phyloP scores from a whole-genome alignment of 2,888 invertebrate genomes.

The Brachynemurus nebulosus region DNA sequence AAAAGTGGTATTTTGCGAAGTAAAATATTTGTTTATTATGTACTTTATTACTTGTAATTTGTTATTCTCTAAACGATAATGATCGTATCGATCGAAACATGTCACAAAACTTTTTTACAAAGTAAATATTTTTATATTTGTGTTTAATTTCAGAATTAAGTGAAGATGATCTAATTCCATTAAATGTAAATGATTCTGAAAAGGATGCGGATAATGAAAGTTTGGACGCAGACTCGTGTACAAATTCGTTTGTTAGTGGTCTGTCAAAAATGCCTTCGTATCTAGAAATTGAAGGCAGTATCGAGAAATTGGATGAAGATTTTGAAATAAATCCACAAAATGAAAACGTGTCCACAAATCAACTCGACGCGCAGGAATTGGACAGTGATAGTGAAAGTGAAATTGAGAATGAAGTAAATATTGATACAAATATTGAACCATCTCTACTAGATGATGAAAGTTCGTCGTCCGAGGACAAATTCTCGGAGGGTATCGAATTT shows the following conservation, averaged over 20 bases:
- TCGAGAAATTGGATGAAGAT: constrained; percentile 27
- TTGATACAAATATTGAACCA: constrained; percentile 15
- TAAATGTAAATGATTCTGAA: neutral
- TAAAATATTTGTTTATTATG: too few relatives aligned
- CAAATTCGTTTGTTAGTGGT: constrained; percentile 27
- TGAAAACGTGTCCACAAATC: neutral
- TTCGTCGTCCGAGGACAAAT: constrained; percentile 28
- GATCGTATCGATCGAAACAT: too few relatives aligned
- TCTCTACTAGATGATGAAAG: constrained; percentile 25
- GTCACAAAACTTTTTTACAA: neutral
- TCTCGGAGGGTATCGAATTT: constrained; percentile 21
- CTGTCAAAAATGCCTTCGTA: constrained; percentile 29
- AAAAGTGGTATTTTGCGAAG: too few relatives aligned
- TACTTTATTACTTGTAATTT: neutral
- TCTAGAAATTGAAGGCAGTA: constrained; percentile 26
- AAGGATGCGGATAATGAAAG: constrained; percentile 7
- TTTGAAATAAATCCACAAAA: constrained; percentile 10
- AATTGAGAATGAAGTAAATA: too few relatives aligned
- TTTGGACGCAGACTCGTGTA: constrained; percentile 25
- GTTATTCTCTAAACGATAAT: too few relatives aligned
- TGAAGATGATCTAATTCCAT: constrained; percentile 8
- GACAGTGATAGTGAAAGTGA: constrained; percentile 23
- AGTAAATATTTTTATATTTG: neutral
- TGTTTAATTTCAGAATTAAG: constrained; percentile 6
- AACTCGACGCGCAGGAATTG: neutral